A percentile compares a stretch with the other conserved stretches of the same genome.
Conservation (phyloP, 2,888 invertebrate genomes). For the Nebria salina region DNA sequence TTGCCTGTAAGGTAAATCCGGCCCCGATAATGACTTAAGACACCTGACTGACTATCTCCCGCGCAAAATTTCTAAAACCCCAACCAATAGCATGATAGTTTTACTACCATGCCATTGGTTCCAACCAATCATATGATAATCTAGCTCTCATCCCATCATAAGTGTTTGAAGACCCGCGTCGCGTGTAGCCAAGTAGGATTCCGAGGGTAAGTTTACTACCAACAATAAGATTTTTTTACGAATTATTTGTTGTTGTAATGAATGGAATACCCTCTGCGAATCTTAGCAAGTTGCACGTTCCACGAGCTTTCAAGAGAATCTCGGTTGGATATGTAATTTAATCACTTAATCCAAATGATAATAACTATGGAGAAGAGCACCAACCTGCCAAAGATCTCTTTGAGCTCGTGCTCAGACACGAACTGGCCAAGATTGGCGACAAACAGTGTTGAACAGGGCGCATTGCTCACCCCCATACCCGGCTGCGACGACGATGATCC, state of each 20-base stretch:
- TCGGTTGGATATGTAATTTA: too few relatives aligned
- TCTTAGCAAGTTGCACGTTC: too few relatives aligned
- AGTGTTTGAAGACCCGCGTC: not conserved
- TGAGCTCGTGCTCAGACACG: conserved; percentile 97
- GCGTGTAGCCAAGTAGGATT: not conserved
- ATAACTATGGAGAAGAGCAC: conserved; percentile 50
- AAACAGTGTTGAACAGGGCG: conserved; percentile 97
- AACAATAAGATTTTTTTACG: not conserved
- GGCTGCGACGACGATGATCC: conserved; percentile 79
- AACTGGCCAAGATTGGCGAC: conserved; percentile 98
- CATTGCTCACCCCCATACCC: conserved; percentile 77
- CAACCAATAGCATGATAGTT: not conserved
- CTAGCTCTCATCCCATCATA: not conserved
- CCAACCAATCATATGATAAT: not conserved
- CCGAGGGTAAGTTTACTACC: not conserved
- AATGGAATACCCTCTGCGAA: not conserved
- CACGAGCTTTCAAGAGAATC: too few relatives aligned
- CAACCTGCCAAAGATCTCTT: conserved; percentile 98
- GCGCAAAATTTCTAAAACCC: conserved; percentile 9
- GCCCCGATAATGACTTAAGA: conserved; percentile 21
- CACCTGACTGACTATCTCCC: conserved; percentile 43
- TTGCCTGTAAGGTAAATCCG: conserved; percentile 15
- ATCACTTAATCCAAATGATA: not conserved
- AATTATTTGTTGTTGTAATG: not conserved
- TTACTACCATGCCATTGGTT: not conserved